Evolutionary conservation across 2,113 vertebrate species (phyloP).

Genomic region (sheep (Ovis aries)): ARS-UI_Ramb_v3.0 NC_056069.1:29572001-29572500

Average conservation of each 20-base stretch:
- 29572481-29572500: background rate
- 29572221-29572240: background rate
- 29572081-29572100: background rate
- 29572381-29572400: background rate
- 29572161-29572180: background rate
- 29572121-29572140: background rate
- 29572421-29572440: background rate
- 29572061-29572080: background rate
- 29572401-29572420: background rate
- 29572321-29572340: background rate
- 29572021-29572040: background rate
- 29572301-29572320: background rate
- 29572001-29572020: background rate
- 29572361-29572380: slow-evolving; percentile 18
- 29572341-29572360: background rate
- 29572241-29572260: background rate
- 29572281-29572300: background rate
- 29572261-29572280: background rate
- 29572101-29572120: background rate
- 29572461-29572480: background rate
- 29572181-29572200: background rate
- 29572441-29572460: background rate
- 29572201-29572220: background rate
- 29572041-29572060: background rate
- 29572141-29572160: background rate